Evolutionary conservation across 2,888 invertebrate genomes (phyloP).

Genomic region (Osedax frankpressi): DNA sequence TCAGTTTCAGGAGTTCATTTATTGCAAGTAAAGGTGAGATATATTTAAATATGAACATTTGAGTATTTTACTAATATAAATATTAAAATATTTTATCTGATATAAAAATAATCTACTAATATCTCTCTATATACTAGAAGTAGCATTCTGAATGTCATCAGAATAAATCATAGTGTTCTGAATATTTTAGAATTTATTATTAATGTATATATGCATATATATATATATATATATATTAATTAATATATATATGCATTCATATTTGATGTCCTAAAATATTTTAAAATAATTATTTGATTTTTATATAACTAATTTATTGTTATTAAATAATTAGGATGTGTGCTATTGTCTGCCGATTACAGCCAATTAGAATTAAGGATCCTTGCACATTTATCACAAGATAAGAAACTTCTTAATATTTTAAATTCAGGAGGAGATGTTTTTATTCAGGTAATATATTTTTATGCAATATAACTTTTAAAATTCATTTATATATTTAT

Average conservation of each 20-base stretch:
- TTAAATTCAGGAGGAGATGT: conserved; percentile 48
- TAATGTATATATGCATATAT: neutral
- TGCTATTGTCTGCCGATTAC: conserved; percentile 81
- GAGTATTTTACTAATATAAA: neutral
- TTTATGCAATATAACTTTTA: too few relatives aligned
- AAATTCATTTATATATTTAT: too few relatives aligned
- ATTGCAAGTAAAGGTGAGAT: neutral
- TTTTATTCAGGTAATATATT: conserved; percentile 45
- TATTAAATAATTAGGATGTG: conserved; percentile 46
- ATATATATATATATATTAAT: neutral
- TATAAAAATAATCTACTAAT: too few relatives aligned
- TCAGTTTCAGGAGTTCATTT: conserved; percentile 10
- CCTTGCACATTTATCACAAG: conserved; percentile 74
- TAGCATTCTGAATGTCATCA: too few relatives aligned
- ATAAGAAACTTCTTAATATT: conserved; percentile 55
- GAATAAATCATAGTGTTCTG: too few relatives aligned
- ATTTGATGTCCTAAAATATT: too few relatives aligned
- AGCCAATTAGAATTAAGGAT: conserved; percentile 88
- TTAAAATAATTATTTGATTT: too few relatives aligned
- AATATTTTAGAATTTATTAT: too few relatives aligned
- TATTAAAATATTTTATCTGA: too few relatives aligned
- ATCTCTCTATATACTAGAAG: too few relatives aligned
- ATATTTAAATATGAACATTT: neutral
- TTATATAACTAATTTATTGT: too few relatives aligned
- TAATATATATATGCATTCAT: neutral